Conservation (phyloP, 1,140 invertebrate species). For the Antheraea mylitta region DNA sequence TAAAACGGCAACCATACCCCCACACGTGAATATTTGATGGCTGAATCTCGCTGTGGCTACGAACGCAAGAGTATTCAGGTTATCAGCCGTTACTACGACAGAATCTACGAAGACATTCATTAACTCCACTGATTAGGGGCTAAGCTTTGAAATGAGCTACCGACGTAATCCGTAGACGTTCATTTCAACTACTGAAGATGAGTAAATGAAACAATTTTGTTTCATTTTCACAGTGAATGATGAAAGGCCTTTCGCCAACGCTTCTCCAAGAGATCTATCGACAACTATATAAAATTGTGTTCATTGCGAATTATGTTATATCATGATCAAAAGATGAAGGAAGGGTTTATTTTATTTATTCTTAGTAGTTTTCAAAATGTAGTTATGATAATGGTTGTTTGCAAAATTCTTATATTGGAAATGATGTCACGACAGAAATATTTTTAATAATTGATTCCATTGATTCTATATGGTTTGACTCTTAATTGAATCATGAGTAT, state of each 20-base stretch:
- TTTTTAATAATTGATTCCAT: background rate
- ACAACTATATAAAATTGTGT: background rate
- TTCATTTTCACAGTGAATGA: background rate
- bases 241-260: background rate
- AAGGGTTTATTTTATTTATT: too few species aligned
- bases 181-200: conserved; percentile 7
- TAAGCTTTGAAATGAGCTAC: conserved; percentile 29
- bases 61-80: conserved; percentile 34
- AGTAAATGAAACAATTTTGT: background rate
- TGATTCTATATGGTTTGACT: background rate
- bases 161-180: conserved; percentile 17
- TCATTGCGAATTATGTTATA: too few species aligned
- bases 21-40: conserved; percentile 75
- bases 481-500: too few species aligned
- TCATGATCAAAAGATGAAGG: too few species aligned
- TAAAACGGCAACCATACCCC: conserved; percentile 69
- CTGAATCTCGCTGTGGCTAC: conserved; percentile 65
- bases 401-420: background rate
- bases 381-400: background rate
- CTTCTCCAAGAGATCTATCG: background rate
- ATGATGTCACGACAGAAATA: background rate
- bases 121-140: conserved; percentile 28
- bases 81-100: conserved; percentile 24
- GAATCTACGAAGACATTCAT: conserved; percentile 27
- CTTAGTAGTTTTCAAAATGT: too few species aligned